These are phyloP conservation scores for Tautogolabrus adspersus DNA, from an alignment of 2,113 vertebrate species.

Conservation along the genomic window DNA sequence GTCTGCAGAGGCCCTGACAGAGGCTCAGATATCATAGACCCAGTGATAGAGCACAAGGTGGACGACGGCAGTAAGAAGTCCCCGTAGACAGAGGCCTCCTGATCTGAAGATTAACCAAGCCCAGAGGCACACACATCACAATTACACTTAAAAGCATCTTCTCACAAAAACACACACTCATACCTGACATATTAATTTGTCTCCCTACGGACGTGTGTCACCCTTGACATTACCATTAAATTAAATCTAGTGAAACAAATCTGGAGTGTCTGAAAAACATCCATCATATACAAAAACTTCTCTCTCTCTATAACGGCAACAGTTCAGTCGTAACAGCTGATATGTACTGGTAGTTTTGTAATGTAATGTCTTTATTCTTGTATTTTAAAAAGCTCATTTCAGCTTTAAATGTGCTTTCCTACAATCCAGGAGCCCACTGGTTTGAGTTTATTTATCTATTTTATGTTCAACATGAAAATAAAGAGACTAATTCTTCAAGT, in stretches of 20 bases:
- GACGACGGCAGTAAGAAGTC: not conserved
- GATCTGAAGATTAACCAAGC: constrained; percentile 7
- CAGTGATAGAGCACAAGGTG: constrained; percentile 1
- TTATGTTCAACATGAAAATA: no score
- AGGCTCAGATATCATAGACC: constrained; percentile 44
- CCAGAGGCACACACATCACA: not conserved
- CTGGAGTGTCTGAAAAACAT: not conserved
- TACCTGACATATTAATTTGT: not conserved
- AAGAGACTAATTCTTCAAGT: no score
- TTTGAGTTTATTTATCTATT: no score
- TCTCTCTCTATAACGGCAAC: not conserved
- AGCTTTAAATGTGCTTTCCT: not conserved
- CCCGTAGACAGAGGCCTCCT: not conserved
- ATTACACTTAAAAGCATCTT: not conserved
- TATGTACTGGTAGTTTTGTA: not conserved
- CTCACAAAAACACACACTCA: not conserved
- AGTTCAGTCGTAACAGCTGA: not conserved
- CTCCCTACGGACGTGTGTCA: not conserved
- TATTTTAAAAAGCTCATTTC: not conserved
- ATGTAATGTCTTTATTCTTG: not conserved
- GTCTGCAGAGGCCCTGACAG: constrained; percentile 25
- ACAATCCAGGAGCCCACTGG: not conserved
- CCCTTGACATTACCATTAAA: not conserved
- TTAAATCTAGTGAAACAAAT: not conserved
- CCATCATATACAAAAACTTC: not conserved